phyloP scores from a whole-genome alignment of 2,113 vertebrate species.

The Pygoscelis antarcticus region DNA sequence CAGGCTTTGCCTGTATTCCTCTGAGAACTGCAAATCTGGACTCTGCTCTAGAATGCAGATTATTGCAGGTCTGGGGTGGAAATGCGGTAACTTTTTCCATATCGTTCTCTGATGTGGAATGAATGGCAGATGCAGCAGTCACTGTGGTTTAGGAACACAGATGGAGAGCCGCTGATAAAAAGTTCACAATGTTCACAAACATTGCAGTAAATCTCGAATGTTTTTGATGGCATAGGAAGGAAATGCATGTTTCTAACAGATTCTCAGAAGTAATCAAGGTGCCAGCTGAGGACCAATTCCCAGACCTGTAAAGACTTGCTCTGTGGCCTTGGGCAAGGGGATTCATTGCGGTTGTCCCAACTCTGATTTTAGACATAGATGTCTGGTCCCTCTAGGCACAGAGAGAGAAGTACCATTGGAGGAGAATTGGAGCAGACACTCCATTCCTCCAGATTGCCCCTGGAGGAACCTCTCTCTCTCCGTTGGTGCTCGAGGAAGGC shows the following conservation, averaged over 20 bases:
- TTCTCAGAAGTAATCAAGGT: neutral
- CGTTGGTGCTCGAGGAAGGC: neutral
- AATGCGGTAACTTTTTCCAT: neutral
- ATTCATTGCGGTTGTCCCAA: neutral
- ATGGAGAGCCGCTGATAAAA: neutral
- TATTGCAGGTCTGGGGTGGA: neutral
- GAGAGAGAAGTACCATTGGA: neutral
- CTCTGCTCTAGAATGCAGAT: conserved; percentile 25
- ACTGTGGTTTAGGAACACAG: neutral
- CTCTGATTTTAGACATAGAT: neutral
- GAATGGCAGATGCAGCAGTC: neutral
- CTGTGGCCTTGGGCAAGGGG: neutral
- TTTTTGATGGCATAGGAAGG: neutral
- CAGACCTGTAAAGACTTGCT: neutral
- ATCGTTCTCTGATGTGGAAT: neutral
- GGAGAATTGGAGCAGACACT: neutral
- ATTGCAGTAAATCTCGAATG: neutral
- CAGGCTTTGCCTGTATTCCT: conserved; percentile 14
- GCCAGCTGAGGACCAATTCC: neutral
- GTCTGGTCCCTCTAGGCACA: neutral
- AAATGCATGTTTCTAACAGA: neutral
- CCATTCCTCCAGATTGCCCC: neutral
- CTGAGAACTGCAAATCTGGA: conserved; percentile 37
- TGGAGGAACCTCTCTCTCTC: neutral
- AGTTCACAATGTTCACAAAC: neutral